phyloP scores from a whole-genome alignment of 2,113 vertebrate genomes.

The Tenebrosternarchus preto region DNA sequence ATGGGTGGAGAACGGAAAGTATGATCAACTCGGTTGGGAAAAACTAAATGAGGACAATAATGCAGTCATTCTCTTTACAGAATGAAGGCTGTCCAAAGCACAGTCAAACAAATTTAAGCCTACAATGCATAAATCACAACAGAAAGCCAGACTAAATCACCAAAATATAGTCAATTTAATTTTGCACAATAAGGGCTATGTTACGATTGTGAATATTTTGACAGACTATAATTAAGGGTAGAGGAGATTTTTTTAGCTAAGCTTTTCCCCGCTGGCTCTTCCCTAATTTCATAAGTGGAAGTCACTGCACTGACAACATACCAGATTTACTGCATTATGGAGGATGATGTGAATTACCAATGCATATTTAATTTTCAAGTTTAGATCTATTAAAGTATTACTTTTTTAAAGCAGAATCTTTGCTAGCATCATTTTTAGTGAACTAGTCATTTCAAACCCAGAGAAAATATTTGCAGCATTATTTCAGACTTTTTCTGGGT shows the following conservation, averaged over 20 bases:
- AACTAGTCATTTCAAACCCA: no score
- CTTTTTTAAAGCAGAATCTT: not conserved
- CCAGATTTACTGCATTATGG: not conserved
- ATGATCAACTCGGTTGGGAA: constrained; percentile 64
- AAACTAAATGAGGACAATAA: constrained; percentile 27
- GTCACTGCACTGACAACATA: constrained; percentile 11
- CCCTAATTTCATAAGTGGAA: constrained; percentile 6
- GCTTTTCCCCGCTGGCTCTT: not conserved
- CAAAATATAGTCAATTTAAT: constrained; percentile 22
- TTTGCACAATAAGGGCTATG: not conserved
- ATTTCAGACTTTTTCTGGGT: not conserved
- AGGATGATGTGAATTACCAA: constrained; percentile 8
- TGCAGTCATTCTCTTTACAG: constrained; percentile 50
- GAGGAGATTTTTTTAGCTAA: not conserved
- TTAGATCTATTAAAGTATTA: not conserved
- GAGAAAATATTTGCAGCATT: constrained; percentile 14
- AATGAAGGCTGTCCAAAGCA: constrained; percentile 8
- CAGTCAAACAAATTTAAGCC: not conserved
- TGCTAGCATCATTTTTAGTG: not conserved
- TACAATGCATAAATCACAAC: not conserved
- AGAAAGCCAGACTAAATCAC: not conserved
- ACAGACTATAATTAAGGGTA: not conserved
- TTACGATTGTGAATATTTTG: constrained; percentile 17
- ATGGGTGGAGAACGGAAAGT: constrained; percentile 58
- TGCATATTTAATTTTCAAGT: not conserved